phyloP scores from a whole-genome alignment of 2,113 vertebrate genomes.

The Mesocricetus auratus region DNA sequence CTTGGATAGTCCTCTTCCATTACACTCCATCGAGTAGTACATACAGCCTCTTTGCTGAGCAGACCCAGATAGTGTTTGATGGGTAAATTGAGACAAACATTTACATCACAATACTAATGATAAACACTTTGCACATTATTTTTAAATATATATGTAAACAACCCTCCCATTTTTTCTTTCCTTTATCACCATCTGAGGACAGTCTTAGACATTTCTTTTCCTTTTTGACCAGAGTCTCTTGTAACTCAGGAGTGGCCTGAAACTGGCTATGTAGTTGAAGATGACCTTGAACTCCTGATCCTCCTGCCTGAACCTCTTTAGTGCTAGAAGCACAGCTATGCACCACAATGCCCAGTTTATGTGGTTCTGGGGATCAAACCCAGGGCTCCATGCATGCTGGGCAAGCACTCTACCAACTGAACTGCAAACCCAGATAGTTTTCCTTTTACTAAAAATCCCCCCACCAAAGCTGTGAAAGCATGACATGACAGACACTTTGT shows the following conservation, averaged over 20 bases:
- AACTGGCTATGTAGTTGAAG: not conserved
- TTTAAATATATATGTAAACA: slow-evolving; percentile 29
- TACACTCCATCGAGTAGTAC: not conserved
- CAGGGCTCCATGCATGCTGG: not conserved
- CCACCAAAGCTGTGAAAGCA: not conserved
- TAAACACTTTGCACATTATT: not conserved
- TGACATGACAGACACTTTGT: not conserved
- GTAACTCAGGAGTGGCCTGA: not conserved
- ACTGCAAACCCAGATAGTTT: not conserved
- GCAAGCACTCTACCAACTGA: not conserved
- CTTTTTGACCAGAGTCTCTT: not conserved
- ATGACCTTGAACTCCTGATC: not conserved
- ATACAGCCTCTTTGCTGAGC: not conserved
- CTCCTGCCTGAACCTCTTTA: not conserved
- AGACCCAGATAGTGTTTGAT: not conserved
- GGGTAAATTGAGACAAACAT: slow-evolving; percentile 19
- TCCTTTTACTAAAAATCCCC: not conserved
- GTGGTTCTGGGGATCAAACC: not conserved
- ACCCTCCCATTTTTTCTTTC: not conserved
- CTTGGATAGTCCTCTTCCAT: not conserved
- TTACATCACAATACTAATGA: not conserved
- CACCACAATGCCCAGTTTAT: not conserved
- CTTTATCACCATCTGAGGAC: not conserved
- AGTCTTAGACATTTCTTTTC: not conserved
- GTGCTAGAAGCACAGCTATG: not conserved